A percentile compares a stretch with the other conserved stretches of the same genome.
phyloP scores from a whole-genome alignment of 2,888 invertebrate species.

The Pandemis heparana region DNA sequence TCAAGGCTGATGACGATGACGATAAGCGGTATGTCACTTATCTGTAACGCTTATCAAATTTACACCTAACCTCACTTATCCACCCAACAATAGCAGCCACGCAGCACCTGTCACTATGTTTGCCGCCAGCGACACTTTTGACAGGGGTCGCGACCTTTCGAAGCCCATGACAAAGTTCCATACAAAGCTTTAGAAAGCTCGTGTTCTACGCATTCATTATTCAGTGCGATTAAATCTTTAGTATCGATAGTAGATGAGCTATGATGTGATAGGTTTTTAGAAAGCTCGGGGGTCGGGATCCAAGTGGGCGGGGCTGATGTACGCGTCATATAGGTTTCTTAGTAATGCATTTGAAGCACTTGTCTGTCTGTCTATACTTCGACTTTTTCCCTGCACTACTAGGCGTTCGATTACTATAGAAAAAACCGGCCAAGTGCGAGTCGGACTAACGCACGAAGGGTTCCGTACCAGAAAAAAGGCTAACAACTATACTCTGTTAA shows the following conservation, averaged over 20 bases:
- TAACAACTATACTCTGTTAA: too few relatives aligned
- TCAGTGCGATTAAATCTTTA: slow-evolving; percentile 9
- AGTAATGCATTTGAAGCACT: not conserved
- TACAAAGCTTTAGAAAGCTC: slow-evolving; percentile 13
- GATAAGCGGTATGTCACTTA: too few relatives aligned
- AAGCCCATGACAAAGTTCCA: not conserved
- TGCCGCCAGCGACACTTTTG: not conserved
- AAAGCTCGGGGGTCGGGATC: not conserved
- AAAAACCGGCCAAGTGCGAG: too few relatives aligned
- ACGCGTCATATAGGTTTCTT: not conserved
- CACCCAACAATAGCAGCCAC: not conserved
- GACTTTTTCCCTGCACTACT: too few relatives aligned
- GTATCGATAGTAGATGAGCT: slow-evolving; percentile 1
- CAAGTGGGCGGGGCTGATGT: not conserved
- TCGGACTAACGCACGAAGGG: too few relatives aligned
- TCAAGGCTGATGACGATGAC: not conserved
- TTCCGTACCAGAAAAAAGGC: too few relatives aligned
- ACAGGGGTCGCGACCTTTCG: slow-evolving; percentile 5
- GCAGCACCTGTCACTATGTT: slow-evolving; percentile 4
- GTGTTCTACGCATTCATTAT: slow-evolving; percentile 9
- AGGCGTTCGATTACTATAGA: too few relatives aligned
- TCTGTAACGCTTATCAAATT: too few relatives aligned
- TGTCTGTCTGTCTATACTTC: too few relatives aligned
- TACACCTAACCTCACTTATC: not conserved
- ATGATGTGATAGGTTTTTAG: slow-evolving; percentile 3